Base-by-base conservation (phyloP, 2,113 vertebrate genomes). In the Lycaon pictus region DNA sequence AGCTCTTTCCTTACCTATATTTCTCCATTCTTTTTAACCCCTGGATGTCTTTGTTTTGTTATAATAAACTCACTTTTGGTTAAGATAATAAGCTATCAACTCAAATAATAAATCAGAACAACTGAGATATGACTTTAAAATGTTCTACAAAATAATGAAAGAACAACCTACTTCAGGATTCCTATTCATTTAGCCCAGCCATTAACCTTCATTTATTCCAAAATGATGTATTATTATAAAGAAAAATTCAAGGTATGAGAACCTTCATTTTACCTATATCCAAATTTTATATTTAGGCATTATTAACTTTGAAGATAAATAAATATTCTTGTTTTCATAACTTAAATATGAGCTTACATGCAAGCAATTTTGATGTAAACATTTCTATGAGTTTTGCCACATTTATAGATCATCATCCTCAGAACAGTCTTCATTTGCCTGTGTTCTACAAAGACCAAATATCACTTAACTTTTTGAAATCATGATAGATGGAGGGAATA, bases 381-480 rank as follows among this genome's bases (percentile, higher is more conserved):
- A 60, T 92, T 93, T 93, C 53, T 89, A 74, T 67, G 48, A 63
- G 23, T 96, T 95, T 96, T 80, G n/a, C 55, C 60, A 87, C 27
- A 32, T 55, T 1, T 96, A 1, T 92, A 91, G 63, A 48, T 93
- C 55, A 94, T 84, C n/a, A 63, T 62, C 29, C 32, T 85, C 92
- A 56, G 72, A 96, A 96, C 53, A 86, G 23, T 87, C 32, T 65
- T 96, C 29, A 82, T 91, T 94, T 88, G 32, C 19, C n/a, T 97
- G 32, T 97, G 5, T 93, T 98, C 60, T 76, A 93, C 25, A 97
- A 98, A 97, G 20, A 58, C 62, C 80, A 95, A 96, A 76, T 96
- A 92, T 92, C 62, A 88, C 76, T 83, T 97, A 48, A 72, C 56
- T 93, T 97, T 98, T 97, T 85, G 32, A 96, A 97, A 96, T 67